Evolutionary conservation across 1,140 invertebrate genomes (phyloP), one percentile per base, ranked within the genome.

Genomic region (Drosophila seguyi): DNA sequence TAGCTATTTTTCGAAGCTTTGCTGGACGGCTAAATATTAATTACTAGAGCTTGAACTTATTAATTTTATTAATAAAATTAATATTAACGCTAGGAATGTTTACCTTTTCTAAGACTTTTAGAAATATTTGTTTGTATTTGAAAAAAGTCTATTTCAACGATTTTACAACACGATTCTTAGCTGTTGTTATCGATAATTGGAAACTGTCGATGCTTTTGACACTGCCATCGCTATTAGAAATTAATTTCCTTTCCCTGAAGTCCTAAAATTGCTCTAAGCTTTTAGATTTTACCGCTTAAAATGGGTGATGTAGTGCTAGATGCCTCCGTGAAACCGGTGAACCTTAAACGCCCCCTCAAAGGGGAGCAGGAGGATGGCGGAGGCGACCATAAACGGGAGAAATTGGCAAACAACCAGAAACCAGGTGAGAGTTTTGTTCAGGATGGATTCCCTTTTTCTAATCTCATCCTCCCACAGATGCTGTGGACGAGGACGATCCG

Each of bases 301-400:
- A 92, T 92, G 91, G 91, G 80, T 25, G 91, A 91, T 1, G 75
- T 78, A 57, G 73, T 92, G 13, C 60, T 92, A 1, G 59, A 74
- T 1, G 80, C 88, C 5, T 63, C 85, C 13, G 36, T 78, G 6
- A 58, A 77, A 55, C 52, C 48, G 10, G 74, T 85, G 72, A 86
- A 73, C 44, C 69, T 73, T 1, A 81, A 87, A n/a, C 88, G 91
- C 20, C 68, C 44, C 11, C 90, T 92, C 1, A 90, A 92, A 48
- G 29, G 74, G 4, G 77, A 87, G 2, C 87, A 85, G 25, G 91
- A 91, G 13, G 85, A 87, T 39, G 91, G 84, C 3, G 88, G 82
- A 7, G 78, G 82, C 27, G 63, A 34, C 29, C 83, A 65, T 20
- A 75, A 80, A 20, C 48, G 25, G 29, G 34, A 10, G 2, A 34